Conservation (phyloP, 2,797 vertebrate species). For the Tapera naevia region DNA sequence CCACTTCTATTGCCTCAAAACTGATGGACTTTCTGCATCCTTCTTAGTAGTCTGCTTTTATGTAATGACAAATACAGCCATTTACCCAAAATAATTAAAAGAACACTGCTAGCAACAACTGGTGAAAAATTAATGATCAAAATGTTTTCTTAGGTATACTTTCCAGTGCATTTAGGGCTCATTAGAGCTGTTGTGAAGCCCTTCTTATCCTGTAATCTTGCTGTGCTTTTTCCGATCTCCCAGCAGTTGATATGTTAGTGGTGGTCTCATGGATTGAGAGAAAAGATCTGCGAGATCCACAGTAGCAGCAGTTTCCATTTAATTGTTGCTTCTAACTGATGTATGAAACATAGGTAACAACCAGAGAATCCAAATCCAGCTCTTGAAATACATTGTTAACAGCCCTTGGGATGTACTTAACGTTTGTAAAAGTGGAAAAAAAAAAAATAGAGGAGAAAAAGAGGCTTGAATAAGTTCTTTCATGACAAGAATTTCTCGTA, state of each 20-base stretch:
- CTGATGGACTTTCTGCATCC: not conserved
- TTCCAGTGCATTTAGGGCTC: not conserved
- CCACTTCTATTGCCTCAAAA: not conserved
- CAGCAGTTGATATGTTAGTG: not conserved
- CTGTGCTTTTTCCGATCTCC: not conserved
- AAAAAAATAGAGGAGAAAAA: not conserved
- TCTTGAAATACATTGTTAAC: not conserved
- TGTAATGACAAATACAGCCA: not conserved
- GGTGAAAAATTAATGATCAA: not conserved
- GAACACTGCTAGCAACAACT: not conserved
- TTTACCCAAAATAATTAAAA: not conserved
- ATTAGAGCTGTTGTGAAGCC: not conserved
- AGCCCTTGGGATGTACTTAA: not conserved
- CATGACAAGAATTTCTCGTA: not conserved
- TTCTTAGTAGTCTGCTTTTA: not conserved
- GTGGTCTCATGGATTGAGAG: not conserved
- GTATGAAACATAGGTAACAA: accelerated
- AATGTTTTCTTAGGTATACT: not conserved
- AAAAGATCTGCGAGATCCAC: not conserved
- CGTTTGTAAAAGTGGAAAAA: not conserved
- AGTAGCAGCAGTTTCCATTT: not conserved
- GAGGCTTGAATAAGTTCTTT: not conserved
- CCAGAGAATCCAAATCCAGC: not conserved
- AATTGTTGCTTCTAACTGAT: not conserved
- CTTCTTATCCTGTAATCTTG: not conserved